Evolutionary conservation across 2,888 invertebrate species (phyloP).

Genomic region (Pyrrhosoma nymphula): DNA sequence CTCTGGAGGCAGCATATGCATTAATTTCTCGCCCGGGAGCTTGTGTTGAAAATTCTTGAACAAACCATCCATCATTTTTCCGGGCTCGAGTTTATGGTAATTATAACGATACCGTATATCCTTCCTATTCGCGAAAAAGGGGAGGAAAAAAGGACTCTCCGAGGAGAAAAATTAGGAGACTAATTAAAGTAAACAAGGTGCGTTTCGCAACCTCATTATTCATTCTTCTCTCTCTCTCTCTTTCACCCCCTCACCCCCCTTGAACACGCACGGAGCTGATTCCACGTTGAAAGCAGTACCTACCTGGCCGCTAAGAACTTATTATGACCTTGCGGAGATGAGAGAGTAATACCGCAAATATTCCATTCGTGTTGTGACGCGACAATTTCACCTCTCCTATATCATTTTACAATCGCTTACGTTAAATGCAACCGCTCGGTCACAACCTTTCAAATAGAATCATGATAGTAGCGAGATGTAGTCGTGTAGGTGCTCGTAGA

Average conservation of each 20-base stretch:
- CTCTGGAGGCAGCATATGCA: background rate
- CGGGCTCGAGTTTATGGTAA: background rate
- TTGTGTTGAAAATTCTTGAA: background rate
- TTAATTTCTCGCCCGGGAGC: background rate
- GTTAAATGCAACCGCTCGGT: no score
- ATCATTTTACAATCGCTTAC: no score
- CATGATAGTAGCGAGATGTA: no score
- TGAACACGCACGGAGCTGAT: background rate
- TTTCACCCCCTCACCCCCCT: background rate
- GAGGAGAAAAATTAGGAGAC: background rate
- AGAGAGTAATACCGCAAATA: no score
- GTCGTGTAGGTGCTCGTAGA: no score
- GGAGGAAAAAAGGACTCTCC: background rate
- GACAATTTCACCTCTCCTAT: no score
- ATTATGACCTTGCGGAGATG: no score
- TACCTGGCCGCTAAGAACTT: background rate
- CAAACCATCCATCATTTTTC: slow-evolving; percentile 3
- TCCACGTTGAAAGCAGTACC: background rate
- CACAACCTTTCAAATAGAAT: no score
- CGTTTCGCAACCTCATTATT: slow-evolving; percentile 13
- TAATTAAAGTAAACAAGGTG: slow-evolving; percentile 20
- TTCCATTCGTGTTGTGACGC: no score
- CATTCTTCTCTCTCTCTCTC: background rate
- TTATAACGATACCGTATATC: background rate
- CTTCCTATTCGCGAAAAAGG: background rate